These are phyloP conservation scores for Acleris laterana DNA, from an alignment of 2,888 invertebrate species.

Conservation along the genomic window DNA sequence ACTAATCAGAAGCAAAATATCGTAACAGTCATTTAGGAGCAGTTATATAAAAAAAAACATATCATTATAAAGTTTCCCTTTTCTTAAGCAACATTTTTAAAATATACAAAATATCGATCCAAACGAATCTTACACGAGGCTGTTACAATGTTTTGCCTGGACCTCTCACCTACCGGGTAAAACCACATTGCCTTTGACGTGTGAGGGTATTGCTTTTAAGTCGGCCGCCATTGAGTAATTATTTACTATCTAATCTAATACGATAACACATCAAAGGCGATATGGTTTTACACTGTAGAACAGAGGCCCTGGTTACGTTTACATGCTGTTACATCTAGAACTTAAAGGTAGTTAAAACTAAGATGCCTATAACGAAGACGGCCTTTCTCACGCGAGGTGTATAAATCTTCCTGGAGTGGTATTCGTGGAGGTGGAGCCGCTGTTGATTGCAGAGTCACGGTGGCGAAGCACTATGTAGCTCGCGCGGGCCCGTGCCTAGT, in stretches of 20 bases:
- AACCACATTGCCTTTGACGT: too few relatives aligned
- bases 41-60: conserved; percentile 39
- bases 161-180: too few relatives aligned
- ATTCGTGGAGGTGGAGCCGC: not conserved
- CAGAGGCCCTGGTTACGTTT: conserved; percentile 10
- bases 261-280: too few relatives aligned
- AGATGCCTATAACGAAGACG: conserved; percentile 35
- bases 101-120: conserved; percentile 41
- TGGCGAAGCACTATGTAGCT: too few relatives aligned
- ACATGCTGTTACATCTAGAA: conserved; percentile 35
- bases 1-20: conserved; percentile 50
- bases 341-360: conserved; percentile 33
- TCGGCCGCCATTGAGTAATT: too few relatives aligned
- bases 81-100: conserved; percentile 37
- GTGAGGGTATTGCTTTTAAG: too few relatives aligned
- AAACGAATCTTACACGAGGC: conserved; percentile 35
- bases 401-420: not conserved
- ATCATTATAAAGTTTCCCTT: conserved; percentile 30
- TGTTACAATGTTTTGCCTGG: conserved; percentile 48
- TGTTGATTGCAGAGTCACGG: too few relatives aligned
- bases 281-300: too few relatives aligned
- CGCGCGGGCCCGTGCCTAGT: too few relatives aligned
- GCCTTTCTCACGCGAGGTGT: conserved; percentile 7
- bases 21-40: conserved; percentile 45
- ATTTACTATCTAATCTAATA: too few relatives aligned